Conservation (phyloP, 2,888 invertebrate species). For the Ormyrus rosae region DNA sequence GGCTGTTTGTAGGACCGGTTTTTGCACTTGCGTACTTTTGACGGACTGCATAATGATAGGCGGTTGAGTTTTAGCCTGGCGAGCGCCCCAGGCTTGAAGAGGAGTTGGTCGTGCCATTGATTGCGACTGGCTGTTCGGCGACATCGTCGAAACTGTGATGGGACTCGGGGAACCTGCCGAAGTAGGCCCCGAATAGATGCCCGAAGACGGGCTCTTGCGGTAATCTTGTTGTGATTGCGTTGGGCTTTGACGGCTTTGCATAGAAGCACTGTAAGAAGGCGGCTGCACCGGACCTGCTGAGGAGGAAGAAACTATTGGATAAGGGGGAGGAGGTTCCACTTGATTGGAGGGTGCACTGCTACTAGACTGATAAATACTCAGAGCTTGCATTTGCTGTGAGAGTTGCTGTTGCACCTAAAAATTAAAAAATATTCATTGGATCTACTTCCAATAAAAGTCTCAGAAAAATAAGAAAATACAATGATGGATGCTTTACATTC, state of each 20-base stretch:
- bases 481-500: no score
- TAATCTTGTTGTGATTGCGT: constrained; percentile 88
- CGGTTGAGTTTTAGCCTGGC: constrained; percentile 92
- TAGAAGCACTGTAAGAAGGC: constrained; percentile 90
- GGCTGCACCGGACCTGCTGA: constrained; percentile 85
- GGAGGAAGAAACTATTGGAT: constrained; percentile 77
- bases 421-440: neutral
- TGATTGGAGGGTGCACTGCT: constrained; percentile 75
- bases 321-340: constrained; percentile 77
- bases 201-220: constrained; percentile 90
- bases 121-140: constrained; percentile 78
- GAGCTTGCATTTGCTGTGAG: constrained; percentile 91
- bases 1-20: constrained; percentile 95
- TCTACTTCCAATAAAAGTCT: neutral
- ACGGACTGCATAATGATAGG: constrained; percentile 98
- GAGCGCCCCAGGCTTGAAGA: constrained; percentile 88
- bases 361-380: constrained; percentile 83
- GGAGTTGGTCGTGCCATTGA: constrained; percentile 88
- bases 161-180: constrained; percentile 91
- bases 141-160: constrained; percentile 83
- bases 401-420: constrained; percentile 86
- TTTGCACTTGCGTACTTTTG: constrained; percentile 96
- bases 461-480: no score
- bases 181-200: constrained; percentile 89
- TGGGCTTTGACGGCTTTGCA: constrained; percentile 92